Evolutionary conservation across 2,888 invertebrate species (phyloP).

Genomic region (Apamea sordens): DNA sequence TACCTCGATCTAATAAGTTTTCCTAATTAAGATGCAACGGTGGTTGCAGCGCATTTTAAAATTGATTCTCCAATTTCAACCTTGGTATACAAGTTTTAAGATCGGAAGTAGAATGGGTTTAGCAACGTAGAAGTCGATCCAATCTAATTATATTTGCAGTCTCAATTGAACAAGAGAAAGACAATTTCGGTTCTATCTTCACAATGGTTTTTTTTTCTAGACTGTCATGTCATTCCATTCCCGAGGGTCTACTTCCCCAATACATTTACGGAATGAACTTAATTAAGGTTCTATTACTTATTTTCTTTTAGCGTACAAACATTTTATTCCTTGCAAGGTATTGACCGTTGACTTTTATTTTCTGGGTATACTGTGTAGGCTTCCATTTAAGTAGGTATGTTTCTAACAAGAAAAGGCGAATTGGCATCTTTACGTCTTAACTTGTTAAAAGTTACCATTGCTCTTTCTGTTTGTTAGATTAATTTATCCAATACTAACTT

Average conservation of each 20-base stretch:
- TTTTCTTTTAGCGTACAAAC: constrained; percentile 52
- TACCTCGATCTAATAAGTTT: constrained; percentile 51
- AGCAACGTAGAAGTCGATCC: constrained; percentile 23
- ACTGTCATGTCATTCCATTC: constrained; percentile 55
- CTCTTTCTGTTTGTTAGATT: not conserved
- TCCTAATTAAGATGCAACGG: constrained; percentile 56
- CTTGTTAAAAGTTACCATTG: constrained; percentile 5
- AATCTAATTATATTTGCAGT: constrained; percentile 53
- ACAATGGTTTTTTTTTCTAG: constrained; percentile 50
- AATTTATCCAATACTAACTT: not conserved
- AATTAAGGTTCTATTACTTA: constrained; percentile 68
- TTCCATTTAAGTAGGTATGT: constrained; percentile 11
- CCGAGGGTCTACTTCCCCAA: constrained; percentile 54
- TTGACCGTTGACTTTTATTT: constrained; percentile 41
- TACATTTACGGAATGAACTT: constrained; percentile 68
- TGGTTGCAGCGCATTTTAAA: constrained; percentile 17
- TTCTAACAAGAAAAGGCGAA: not conserved
- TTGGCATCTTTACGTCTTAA: not conserved
- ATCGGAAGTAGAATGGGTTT: constrained; percentile 6
- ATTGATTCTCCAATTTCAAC: constrained; percentile 31
- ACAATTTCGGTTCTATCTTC: constrained; percentile 44
- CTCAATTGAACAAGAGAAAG: constrained; percentile 51
- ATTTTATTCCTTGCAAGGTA: constrained; percentile 46
- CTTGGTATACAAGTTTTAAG: constrained; percentile 17
- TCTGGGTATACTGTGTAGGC: constrained; percentile 20